Evolutionary conservation across 2,888 invertebrate genomes (phyloP).

Genomic region (Onthophagus sagittarius): DNA sequence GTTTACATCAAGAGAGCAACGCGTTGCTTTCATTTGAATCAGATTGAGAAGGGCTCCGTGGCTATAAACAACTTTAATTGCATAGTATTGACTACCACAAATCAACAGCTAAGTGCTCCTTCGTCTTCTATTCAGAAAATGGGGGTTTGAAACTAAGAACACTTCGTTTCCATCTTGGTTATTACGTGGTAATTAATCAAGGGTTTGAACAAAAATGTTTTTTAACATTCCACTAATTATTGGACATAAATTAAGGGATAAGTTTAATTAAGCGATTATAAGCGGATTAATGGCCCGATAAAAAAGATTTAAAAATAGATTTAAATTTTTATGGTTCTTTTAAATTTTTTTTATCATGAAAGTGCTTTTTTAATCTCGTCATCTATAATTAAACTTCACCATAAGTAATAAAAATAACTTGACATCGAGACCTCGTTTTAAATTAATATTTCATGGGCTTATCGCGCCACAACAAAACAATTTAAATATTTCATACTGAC

Average conservation of each 20-base stretch:
- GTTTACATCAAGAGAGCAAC: constrained; percentile 16
- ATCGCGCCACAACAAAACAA: background rate
- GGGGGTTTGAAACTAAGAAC: constrained; percentile 1
- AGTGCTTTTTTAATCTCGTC: background rate
- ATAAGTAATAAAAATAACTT: background rate
- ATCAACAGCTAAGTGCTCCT: constrained; percentile 33
- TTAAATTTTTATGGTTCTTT: no score
- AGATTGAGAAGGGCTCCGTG: constrained; percentile 21
- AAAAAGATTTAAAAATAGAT: no score
- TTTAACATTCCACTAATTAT: background rate
- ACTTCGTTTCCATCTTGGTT: background rate
- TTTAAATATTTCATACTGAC: background rate
- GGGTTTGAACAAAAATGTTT: constrained; percentile 7
- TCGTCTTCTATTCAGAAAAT: background rate
- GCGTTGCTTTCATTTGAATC: constrained; percentile 17
- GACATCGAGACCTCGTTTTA: background rate
- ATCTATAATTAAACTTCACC: background rate
- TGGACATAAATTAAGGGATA: background rate
- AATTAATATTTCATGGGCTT: background rate
- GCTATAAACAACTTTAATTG: constrained; percentile 41
- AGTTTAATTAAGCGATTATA: background rate
- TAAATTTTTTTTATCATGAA: background rate
- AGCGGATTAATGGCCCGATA: background rate
- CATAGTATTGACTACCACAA: constrained; percentile 35
- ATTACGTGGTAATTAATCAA: background rate